A percentile compares a stretch with the other conserved stretches of the same genome.
Evolutionary conservation across 2,797 vertebrate species (phyloP).

Genomic region (Myripristis murdjan): DNA sequence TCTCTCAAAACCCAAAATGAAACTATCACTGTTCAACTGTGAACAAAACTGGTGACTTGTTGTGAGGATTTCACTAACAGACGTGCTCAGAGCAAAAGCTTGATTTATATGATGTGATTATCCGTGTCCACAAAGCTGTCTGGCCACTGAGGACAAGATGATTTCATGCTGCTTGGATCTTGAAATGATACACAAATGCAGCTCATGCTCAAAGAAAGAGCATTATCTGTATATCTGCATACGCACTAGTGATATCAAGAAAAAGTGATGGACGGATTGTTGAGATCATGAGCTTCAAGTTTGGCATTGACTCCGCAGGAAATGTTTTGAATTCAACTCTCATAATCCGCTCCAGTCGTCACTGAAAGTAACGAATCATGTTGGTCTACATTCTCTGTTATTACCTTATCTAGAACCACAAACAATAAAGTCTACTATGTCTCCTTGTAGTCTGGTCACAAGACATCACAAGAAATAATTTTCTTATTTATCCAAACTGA

Average conservation of each 20-base stretch:
- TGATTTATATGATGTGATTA: not conserved
- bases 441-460: slow-evolving; percentile 52
- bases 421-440: slow-evolving; percentile 15
- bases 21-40: slow-evolving; percentile 2
- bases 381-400: slow-evolving; percentile 32
- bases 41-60: not conserved
- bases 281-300: slow-evolving; percentile 20
- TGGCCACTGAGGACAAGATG: not conserved
- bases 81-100: not conserved
- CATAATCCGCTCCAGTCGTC: slow-evolving; percentile 7
- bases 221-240: too few species aligned
- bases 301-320: not conserved
- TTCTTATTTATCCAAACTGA: slow-evolving; percentile 57
- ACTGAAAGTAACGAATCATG: slow-evolving; percentile 34
- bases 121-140: not conserved
- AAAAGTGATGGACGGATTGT: slow-evolving; percentile 1
- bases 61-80: not conserved
- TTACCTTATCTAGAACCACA: slow-evolving; percentile 2
- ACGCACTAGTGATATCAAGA: not conserved
- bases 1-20: slow-evolving; percentile 3
- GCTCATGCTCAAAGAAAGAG: too few species aligned
- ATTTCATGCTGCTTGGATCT: slow-evolving; percentile 3
- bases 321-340: too few species aligned
- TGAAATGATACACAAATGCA: not conserved
- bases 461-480: slow-evolving; percentile 38